Evolutionary conservation across 1,140 invertebrate genomes (phyloP), one percentile per base, ranked within the genome.

Genomic region (Antheraea pernyi): DNA sequence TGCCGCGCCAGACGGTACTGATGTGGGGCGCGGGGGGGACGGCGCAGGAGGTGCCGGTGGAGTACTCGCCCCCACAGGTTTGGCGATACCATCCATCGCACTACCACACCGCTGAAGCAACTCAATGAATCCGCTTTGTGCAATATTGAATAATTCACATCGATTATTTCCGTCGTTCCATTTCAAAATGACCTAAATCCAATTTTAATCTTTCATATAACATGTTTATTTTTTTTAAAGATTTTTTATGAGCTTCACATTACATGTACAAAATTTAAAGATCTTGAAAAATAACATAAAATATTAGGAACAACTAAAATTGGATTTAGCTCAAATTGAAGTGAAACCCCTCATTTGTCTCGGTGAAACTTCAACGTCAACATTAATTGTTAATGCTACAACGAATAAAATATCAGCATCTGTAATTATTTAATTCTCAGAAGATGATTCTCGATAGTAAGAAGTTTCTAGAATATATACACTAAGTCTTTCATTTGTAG

Each of bases 1-100:
- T 94, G 30, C 95, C 95, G 0, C 91, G 97, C 19, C 97, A 98
- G 88, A 98, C 97, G 0, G 97, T 98, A 18, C 93, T 98, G 4
- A 97, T 97, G 97, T 97, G 97, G 96, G 97, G 96, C 79, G 82
- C 95, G 76, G 77, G 94, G 77, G 58, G 92, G 75, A 75, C 83
- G 0, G 85, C 85, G 19, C 87, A 89, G 69, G 88, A 91, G 61
- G 86, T 82, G 13, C 85, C 89, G 18, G 85, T 85, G 73, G 88
- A 91, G 65, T 92, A 90, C 78, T 91, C 90, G 16, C 88, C 89
- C 30, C 88, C 90, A 3, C 89, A 91, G 87, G 88, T 90, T 82
- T 92, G 90, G 90, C 85, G 90, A 65, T 92, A 92, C 79, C 82
- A 86, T 67, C 89, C 87, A 59, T 89, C 89, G 18, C 85, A 89